phyloP scores from a whole-genome alignment of 2,797 vertebrate genomes.

The Podarcis lilfordi region DNA sequence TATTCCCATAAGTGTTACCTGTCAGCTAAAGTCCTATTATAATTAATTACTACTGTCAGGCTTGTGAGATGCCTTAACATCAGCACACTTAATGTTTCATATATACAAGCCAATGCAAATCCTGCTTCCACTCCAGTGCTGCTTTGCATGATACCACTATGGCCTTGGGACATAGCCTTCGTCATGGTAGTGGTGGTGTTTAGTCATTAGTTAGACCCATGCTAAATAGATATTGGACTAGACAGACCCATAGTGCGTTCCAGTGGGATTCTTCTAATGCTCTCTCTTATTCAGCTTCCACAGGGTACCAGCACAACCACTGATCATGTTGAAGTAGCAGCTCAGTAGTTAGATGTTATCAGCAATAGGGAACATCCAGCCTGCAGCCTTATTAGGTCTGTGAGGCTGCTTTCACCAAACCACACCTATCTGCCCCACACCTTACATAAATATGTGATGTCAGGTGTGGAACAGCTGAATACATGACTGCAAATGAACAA shows the following conservation, averaged over 20 bases:
- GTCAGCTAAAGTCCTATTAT: neutral
- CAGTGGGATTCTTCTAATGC: neutral
- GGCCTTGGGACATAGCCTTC: neutral
- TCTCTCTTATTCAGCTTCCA: neutral
- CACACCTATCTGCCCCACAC: too few relatives aligned
- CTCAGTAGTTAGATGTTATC: neutral
- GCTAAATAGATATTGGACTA: neutral
- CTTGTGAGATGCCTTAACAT: neutral
- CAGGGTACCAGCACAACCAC: neutral
- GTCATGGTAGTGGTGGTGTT: neutral
- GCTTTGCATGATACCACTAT: neutral
- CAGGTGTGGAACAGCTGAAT: too few relatives aligned
- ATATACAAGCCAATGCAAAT: neutral
- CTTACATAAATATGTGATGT: too few relatives aligned
- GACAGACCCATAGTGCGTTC: neutral
- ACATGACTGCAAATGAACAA: too few relatives aligned
- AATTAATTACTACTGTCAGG: neutral
- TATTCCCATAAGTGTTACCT: neutral
- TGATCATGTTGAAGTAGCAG: neutral
- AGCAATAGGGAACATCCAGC: too few relatives aligned
- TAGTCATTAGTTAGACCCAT: too few relatives aligned
- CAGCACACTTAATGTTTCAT: neutral
- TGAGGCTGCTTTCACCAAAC: too few relatives aligned
- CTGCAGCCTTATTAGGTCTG: too few relatives aligned
- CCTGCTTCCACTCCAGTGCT: neutral